Evolutionary conservation across 2,113 vertebrate species (phyloP).

Genomic region (Ahaetulla prasina): DNA sequence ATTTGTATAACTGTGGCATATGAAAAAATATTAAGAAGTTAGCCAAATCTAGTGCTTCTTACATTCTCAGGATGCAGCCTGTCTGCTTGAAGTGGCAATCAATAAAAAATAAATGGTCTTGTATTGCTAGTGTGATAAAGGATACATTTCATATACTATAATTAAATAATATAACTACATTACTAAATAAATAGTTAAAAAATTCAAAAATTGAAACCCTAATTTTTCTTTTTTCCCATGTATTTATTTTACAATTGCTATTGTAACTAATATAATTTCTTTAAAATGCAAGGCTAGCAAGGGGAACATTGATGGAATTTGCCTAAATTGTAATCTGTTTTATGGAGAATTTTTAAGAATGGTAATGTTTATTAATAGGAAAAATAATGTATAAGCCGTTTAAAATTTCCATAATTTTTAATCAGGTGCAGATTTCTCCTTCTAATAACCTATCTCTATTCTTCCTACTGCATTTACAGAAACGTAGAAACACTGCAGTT

Average conservation of each 20-base stretch:
- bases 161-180: not conserved
- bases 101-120: not conserved
- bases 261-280: not conserved
- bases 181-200: not conserved
- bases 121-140: not conserved
- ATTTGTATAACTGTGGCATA: not conserved
- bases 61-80: not conserved
- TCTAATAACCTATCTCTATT: not conserved
- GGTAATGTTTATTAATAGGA: not conserved
- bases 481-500: not conserved
- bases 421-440: not conserved
- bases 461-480: not conserved
- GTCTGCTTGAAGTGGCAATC: not conserved
- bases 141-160: not conserved
- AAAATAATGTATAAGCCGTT: not conserved
- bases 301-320: not conserved
- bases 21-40: not conserved
- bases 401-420: not conserved
- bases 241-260: not conserved
- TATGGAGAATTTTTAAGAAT: not conserved
- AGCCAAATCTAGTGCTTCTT: not conserved
- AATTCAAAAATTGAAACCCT: not conserved
- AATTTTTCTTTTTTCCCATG: not conserved
- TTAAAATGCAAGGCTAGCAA: not conserved
- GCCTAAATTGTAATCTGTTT: not conserved